Evolutionary conservation across 2,113 vertebrate genomes (phyloP).

Genomic region (Otolemur garnettii): DNA sequence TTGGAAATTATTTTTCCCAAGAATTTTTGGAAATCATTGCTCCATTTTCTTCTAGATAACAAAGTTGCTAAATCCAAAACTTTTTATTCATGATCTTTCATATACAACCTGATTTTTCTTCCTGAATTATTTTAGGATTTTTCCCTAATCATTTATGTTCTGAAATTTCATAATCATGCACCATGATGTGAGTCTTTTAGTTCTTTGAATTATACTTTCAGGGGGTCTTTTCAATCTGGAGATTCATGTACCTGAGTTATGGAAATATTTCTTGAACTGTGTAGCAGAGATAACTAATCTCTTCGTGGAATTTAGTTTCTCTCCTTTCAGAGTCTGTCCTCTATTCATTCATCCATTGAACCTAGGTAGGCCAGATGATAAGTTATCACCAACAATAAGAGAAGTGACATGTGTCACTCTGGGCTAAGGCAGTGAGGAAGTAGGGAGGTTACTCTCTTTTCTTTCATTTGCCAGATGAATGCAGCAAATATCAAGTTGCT

Average conservation of each 20-base stretch:
- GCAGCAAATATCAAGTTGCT: neutral
- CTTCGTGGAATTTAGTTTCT: neutral
- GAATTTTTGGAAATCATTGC: constrained; percentile 16
- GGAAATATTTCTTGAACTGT: constrained; percentile 44
- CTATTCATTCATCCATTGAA: neutral
- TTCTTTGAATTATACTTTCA: constrained; percentile 5
- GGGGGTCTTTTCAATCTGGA: neutral
- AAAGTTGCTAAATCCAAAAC: constrained; percentile 15
- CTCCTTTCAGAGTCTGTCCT: neutral
- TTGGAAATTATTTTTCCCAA: neutral
- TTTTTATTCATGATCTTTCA: constrained; percentile 26
- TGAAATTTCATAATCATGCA: constrained; percentile 10
- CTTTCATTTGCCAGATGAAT: neutral
- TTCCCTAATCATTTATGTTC: neutral
- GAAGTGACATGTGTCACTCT: neutral
- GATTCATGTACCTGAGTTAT: constrained; percentile 17
- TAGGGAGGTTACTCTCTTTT: neutral
- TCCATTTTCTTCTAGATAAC: neutral
- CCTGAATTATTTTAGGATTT: neutral
- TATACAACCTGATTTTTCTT: neutral
- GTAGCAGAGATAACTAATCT: constrained; percentile 3
- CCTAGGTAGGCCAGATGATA: neutral
- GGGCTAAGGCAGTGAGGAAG: neutral
- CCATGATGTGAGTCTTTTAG: neutral
- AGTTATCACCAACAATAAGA: neutral